Evolutionary conservation across 2,113 vertebrate genomes (phyloP).

Genomic region (Grammomys dolichurus): DNA sequence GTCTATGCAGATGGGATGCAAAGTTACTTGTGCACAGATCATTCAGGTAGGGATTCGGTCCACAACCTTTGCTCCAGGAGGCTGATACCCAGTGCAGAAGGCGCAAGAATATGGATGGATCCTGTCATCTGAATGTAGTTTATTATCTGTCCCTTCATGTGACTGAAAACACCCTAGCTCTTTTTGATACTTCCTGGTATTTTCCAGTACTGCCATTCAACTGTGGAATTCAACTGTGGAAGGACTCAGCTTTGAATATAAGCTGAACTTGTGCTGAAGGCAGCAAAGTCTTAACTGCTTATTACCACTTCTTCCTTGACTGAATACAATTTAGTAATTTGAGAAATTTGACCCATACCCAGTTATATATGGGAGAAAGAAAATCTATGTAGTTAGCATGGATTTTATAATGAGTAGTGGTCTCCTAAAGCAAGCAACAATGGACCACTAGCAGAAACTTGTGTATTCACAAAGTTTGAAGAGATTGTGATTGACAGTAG

Average conservation of each 20-base stretch:
- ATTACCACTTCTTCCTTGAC: background rate
- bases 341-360: conserved; percentile 24
- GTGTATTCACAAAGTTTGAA: background rate
- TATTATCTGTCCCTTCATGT: background rate
- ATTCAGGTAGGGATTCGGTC: background rate
- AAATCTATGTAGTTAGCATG: conserved; percentile 20
- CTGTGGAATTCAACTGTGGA: background rate
- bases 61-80: background rate
- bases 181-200: background rate
- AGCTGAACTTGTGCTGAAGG: background rate
- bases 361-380: background rate
- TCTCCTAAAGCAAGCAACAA: conserved; percentile 48
- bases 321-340: conserved; percentile 47
- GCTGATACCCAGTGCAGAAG: background rate
- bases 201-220: background rate
- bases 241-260: background rate
- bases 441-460: background rate
- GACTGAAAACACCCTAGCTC: background rate
- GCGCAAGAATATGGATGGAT: conserved; percentile 2
- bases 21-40: background rate
- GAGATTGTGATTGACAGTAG: conserved; percentile 11
- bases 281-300: conserved; percentile 46
- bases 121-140: background rate
- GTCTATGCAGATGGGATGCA: background rate
- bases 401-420: conserved; percentile 29